Conservation (phyloP, 2,113 vertebrate genomes). For the Protobothrops flavoviridis region DNA sequence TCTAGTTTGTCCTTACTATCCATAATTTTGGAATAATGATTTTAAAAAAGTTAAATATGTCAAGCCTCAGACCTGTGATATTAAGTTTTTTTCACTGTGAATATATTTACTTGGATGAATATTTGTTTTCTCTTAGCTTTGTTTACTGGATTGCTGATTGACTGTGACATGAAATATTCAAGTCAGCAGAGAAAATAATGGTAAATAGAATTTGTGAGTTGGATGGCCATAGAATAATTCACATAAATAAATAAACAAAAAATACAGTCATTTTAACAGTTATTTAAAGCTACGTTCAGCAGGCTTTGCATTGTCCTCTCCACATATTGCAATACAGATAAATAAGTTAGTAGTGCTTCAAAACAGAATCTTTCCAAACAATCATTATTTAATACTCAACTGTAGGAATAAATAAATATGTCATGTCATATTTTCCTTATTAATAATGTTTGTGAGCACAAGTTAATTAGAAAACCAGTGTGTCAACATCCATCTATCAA, state of each 20-base stretch:
- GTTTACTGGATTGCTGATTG: slow-evolving; percentile 37
- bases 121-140: slow-evolving; percentile 40
- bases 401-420: slow-evolving; percentile 28
- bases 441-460: background rate
- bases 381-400: slow-evolving; percentile 20
- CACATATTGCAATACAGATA: slow-evolving; percentile 30
- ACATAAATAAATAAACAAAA: background rate
- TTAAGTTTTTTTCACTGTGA: slow-evolving; percentile 28
- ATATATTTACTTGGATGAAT: slow-evolving; percentile 33
- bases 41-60: slow-evolving; percentile 44
- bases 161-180: slow-evolving; percentile 40
- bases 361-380: slow-evolving; percentile 18
- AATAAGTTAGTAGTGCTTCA: slow-evolving; percentile 44
- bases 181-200: slow-evolving; percentile 28
- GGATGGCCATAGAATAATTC: background rate
- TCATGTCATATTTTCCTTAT: background rate
- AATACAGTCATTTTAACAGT: slow-evolving; percentile 11
- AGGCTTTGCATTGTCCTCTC: slow-evolving; percentile 29
- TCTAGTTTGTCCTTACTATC: slow-evolving; percentile 3
- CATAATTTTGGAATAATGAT: slow-evolving; percentile 23
- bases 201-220: slow-evolving; percentile 35
- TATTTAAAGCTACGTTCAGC: slow-evolving; percentile 33
- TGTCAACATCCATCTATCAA: background rate
- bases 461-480: background rate
- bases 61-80: slow-evolving; percentile 25